These are phyloP conservation scores for Lasioglossum figueresi DNA, from an alignment of 2,888 invertebrate genomes.

Conservation along the genomic window DNA sequence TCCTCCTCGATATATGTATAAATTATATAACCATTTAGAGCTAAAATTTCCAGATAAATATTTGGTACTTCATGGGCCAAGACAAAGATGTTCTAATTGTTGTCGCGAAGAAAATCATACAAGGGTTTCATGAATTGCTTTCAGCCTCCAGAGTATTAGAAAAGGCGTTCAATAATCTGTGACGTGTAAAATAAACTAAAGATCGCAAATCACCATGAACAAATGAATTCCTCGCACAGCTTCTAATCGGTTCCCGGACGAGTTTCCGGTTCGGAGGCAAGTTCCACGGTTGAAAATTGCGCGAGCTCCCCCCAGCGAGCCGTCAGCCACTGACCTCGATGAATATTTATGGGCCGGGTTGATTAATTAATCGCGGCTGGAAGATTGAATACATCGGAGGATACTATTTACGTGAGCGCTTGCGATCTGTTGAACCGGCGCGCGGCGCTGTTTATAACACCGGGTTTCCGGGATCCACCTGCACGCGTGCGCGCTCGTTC, in stretches of 20 bases:
- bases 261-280: conserved; percentile 6
- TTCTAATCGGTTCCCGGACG: conserved; percentile 22
- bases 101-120: too few species aligned
- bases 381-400: conserved; percentile 28
- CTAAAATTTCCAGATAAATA: too few species aligned
- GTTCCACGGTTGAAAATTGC: conserved; percentile 5
- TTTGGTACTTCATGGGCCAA: too few species aligned
- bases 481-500: neutral
- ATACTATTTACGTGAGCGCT: neutral
- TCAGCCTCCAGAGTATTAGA: too few species aligned
- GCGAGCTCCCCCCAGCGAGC: neutral
- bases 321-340: conserved; percentile 1
- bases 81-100: too few species aligned
- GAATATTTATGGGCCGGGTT: conserved; percentile 33
- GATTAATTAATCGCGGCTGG: conserved; percentile 46
- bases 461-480: neutral
- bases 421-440: neutral
- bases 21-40: too few species aligned
- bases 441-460: neutral
- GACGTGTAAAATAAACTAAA: neutral
- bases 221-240: neutral
- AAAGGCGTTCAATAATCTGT: neutral
- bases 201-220: neutral
- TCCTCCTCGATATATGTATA: too few species aligned
- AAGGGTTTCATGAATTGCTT: too few species aligned